Conservation (phyloP, 2,797 vertebrate genomes). For the Pangasius djambal region DNA sequence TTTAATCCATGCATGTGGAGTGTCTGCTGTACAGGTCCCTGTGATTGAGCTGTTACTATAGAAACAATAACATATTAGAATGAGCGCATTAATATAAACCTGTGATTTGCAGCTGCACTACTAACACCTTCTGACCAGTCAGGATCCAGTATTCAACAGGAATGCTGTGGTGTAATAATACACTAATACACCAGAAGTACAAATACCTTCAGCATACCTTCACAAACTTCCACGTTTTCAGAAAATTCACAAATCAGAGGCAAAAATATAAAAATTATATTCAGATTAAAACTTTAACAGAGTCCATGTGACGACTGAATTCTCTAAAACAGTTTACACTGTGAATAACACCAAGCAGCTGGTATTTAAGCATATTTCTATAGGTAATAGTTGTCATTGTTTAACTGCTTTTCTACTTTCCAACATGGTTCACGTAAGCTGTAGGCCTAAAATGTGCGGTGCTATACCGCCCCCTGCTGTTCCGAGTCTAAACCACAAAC, state of each 20-base stretch:
- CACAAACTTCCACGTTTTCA: neutral
- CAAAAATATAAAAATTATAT: neutral
- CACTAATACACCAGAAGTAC: neutral
- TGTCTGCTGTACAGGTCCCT: neutral
- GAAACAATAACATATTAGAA: neutral
- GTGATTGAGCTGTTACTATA: neutral
- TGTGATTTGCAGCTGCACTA: neutral
- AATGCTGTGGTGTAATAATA: neutral
- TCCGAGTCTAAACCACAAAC: neutral
- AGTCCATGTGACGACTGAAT: neutral
- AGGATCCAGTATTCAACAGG: neutral
- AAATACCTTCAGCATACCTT: neutral
- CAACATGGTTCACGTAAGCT: neutral
- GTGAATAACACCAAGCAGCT: neutral
- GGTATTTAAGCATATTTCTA: neutral
- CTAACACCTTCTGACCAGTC: neutral
- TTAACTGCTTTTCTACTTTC: neutral
- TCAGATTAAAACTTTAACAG: neutral
- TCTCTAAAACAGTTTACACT: neutral
- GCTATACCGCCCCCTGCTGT: constrained; percentile 32
- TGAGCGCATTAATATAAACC: neutral
- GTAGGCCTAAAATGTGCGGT: neutral
- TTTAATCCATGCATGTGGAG: neutral
- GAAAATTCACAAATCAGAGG: neutral
- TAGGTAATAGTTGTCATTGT: neutral